Percentiles rank a stretch among this genome's conserved stretches.
Conservation (phyloP, 2,113 vertebrate genomes). For the Progne subis region DNA sequence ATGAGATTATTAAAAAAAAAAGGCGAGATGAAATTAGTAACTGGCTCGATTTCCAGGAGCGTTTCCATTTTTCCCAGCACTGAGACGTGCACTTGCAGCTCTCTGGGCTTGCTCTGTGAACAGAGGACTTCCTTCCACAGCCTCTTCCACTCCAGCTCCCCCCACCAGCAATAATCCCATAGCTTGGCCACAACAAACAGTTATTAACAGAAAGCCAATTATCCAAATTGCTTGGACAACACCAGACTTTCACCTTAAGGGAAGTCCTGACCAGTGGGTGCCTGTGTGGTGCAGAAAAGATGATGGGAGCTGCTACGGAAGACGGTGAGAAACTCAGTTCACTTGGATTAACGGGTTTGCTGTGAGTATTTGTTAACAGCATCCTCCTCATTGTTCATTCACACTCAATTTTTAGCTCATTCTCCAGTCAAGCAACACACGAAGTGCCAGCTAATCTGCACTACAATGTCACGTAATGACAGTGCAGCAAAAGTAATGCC, state of each 20-base stretch:
- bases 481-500: not conserved
- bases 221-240: not conserved
- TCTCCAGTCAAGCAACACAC: slow-evolving; percentile 8
- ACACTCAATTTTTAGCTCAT: slow-evolving; percentile 12
- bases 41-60: not conserved
- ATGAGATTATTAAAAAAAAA: not conserved
- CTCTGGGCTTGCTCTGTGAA: not conserved
- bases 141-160: not conserved
- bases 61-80: not conserved
- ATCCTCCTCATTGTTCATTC: not conserved
- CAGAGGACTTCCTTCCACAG: not conserved
- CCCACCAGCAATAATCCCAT: not conserved
- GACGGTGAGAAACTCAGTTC: not conserved
- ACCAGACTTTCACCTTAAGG: not conserved
- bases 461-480: rapidly evolving
- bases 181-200: not conserved
- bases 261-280: not conserved
- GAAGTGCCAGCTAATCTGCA: not conserved
- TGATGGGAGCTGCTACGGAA: not conserved
- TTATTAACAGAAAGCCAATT: slow-evolving; percentile 30
- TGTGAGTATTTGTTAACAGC: not conserved
- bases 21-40: not conserved
- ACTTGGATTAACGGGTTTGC: not conserved
- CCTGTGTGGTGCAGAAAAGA: not conserved
- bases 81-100: not conserved